A percentile compares a stretch with the other conserved stretches of the same genome.
Evolutionary conservation across 2,888 invertebrate genomes (phyloP).

Genomic region (Phragmatobia fuliginosa): DNA sequence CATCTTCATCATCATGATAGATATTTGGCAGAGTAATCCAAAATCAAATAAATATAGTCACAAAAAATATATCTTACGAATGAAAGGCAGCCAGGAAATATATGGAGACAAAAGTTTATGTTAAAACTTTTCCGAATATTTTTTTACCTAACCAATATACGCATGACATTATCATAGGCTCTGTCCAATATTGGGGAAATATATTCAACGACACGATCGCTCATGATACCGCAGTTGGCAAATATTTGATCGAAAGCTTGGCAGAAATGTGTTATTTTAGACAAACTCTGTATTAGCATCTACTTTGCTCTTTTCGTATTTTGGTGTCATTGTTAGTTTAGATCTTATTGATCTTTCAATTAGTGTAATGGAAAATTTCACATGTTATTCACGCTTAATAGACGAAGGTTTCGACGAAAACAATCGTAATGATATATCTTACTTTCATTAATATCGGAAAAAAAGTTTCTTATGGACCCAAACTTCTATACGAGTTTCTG

Average conservation of each 20-base stretch:
- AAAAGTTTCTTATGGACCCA: not conserved
- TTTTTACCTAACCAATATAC: conserved; percentile 27
- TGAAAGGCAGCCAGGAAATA: conserved; percentile 14
- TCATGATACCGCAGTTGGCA: conserved; percentile 10
- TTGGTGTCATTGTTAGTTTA: conserved; percentile 2
- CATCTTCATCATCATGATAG: no score
- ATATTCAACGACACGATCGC: conserved; percentile 32
- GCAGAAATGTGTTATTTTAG: conserved; percentile 13
- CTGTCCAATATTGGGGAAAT: conserved; percentile 17
- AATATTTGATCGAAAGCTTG: conserved; percentile 25
- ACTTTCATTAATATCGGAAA: not conserved
- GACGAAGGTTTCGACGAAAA: not conserved
- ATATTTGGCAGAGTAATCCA: conserved; percentile 13
- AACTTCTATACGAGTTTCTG: not conserved
- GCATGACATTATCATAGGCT: conserved; percentile 35
- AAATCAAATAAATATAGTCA: conserved; percentile 10
- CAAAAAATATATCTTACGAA: conserved; percentile 34
- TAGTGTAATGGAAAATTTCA: conserved; percentile 10
- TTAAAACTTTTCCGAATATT: conserved; percentile 27
- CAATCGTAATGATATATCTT: not conserved
- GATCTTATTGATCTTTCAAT: conserved; percentile 6
- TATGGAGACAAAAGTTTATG: conserved; percentile 24
- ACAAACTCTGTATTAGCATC: not conserved
- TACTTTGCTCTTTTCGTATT: conserved; percentile 1
- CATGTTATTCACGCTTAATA: not conserved